phyloP scores from a whole-genome alignment of 2,113 vertebrate genomes.

The Spizaetus ornatus region DNA sequence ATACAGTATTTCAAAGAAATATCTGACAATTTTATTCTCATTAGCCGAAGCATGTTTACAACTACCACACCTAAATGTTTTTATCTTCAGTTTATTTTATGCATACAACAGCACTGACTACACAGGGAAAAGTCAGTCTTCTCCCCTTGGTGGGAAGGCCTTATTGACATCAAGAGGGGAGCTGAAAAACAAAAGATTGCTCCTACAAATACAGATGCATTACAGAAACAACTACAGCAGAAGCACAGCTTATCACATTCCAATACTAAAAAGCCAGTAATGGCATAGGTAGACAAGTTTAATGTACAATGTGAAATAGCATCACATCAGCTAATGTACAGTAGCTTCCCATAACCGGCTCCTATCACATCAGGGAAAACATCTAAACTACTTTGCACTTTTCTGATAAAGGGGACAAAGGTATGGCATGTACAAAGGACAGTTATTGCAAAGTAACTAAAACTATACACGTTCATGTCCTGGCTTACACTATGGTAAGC shows the following conservation, averaged over 20 bases:
- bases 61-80: background rate
- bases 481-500: background rate
- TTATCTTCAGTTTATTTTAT: background rate
- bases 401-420: background rate
- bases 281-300: background rate
- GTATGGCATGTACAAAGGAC: background rate
- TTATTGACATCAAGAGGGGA: background rate
- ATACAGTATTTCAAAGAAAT: background rate
- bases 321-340: background rate
- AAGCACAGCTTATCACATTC: background rate
- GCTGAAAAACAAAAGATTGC: background rate
- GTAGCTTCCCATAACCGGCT: background rate
- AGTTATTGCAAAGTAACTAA: background rate
- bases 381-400: background rate
- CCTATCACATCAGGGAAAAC: background rate
- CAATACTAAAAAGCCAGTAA: background rate
- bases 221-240: background rate
- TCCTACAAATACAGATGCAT: background rate
- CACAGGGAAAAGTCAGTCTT: background rate
- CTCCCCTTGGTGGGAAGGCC: background rate
- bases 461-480: background rate
- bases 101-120: background rate
- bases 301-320: background rate
- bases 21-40: background rate
- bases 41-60: background rate